phyloP scores from a whole-genome alignment of 2,888 invertebrate species.

The Mechanitis messenoides region DNA sequence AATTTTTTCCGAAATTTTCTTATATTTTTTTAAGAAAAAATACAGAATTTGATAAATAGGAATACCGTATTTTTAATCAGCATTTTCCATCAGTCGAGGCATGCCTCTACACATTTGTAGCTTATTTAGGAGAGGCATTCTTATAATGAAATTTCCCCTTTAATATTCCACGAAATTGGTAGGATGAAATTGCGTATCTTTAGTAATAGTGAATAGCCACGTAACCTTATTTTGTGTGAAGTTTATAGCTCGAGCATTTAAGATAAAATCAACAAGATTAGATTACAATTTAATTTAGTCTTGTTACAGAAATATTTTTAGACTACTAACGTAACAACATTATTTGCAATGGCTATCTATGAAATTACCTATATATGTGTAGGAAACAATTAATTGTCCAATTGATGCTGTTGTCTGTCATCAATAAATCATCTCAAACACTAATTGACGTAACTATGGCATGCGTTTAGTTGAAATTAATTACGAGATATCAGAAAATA shows the following conservation, averaged over 20 bases:
- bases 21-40: not conserved
- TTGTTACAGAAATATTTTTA: too few relatives aligned
- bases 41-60: too few relatives aligned
- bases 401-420: not conserved
- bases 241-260: slow-evolving; percentile 4
- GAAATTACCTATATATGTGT: not conserved
- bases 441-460: not conserved
- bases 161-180: slow-evolving; percentile 13
- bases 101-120: slow-evolving; percentile 23
- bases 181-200: slow-evolving; percentile 15
- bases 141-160: slow-evolving; percentile 33
- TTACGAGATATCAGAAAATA: too few relatives aligned
- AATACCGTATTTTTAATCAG: slow-evolving; percentile 20
- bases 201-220: slow-evolving; percentile 12
- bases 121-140: slow-evolving; percentile 27
- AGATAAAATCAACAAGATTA: slow-evolving; percentile 4
- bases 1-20: not conserved
- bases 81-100: slow-evolving; percentile 15
- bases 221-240: slow-evolving; percentile 5
- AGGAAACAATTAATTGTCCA: not conserved
- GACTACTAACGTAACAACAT: too few relatives aligned
- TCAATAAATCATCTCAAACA: not conserved
- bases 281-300: not conserved
- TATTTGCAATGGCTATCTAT: not conserved
- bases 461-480: not conserved